Evolutionary conservation across 2,888 invertebrate species (phyloP).

Genomic region (Acleris holmiana): DNA sequence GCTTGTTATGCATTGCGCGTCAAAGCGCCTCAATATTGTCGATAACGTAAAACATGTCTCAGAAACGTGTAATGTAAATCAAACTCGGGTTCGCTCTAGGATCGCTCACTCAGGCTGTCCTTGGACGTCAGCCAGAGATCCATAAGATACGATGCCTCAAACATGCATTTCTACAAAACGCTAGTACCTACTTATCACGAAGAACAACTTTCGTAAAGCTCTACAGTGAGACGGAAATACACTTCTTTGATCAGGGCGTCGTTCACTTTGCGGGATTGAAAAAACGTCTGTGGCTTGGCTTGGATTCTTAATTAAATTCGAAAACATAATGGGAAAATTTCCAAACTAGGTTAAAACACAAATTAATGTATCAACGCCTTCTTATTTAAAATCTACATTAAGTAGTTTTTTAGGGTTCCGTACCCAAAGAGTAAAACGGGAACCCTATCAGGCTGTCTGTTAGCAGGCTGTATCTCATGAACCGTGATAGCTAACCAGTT

Average conservation of each 20-base stretch:
- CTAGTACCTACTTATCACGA: slow-evolving; percentile 19
- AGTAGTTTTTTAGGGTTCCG: too few species aligned
- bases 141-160: slow-evolving; percentile 50
- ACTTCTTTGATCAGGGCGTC: slow-evolving; percentile 17
- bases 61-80: too few species aligned
- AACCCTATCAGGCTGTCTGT: too few species aligned
- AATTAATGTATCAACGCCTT: too few species aligned
- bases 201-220: slow-evolving; percentile 23
- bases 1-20: slow-evolving; percentile 13
- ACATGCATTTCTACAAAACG: slow-evolving; percentile 39
- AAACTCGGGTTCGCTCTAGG: slow-evolving; percentile 18
- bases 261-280: too few species aligned
- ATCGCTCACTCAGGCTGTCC: slow-evolving; percentile 50
- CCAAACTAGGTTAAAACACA: too few species aligned
- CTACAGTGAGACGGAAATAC: slow-evolving; percentile 9
- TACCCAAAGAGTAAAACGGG: too few species aligned
- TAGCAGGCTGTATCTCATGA: too few species aligned
- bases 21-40: not conserved
- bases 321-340: too few species aligned
- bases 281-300: not conserved
- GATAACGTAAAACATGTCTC: slow-evolving; percentile 3
- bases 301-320: too few species aligned
- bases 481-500: too few species aligned
- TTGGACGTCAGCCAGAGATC: slow-evolving; percentile 61
- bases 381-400: too few species aligned